Evolutionary conservation across 2,113 vertebrate species (phyloP).

Genomic region (Gulo gulo): DNA sequence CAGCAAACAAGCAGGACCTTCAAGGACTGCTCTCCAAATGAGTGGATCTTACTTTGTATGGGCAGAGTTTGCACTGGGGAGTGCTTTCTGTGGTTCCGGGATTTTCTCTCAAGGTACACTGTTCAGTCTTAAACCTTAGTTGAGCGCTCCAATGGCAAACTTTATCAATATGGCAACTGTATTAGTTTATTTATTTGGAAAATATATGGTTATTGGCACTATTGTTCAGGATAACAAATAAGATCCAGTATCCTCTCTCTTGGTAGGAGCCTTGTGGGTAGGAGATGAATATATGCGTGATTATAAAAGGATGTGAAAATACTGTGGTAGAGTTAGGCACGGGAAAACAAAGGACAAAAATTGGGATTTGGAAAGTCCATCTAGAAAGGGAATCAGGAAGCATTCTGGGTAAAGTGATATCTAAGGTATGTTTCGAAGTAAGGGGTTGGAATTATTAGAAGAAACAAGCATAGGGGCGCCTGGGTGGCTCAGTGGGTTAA

Average conservation of each 20-base stretch:
- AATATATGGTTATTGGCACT: neutral
- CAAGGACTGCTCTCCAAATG: neutral
- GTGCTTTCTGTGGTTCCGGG: neutral
- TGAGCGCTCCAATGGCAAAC: neutral
- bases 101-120: neutral
- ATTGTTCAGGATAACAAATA: neutral
- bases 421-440: neutral
- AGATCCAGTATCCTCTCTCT: neutral
- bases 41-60: neutral
- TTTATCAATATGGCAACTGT: neutral
- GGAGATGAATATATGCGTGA: neutral
- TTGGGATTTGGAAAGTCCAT: neutral
- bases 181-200: conserved; percentile 2
- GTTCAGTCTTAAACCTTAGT: neutral
- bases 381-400: neutral
- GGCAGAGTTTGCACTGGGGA: neutral
- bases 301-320: neutral
- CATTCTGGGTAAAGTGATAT: neutral
- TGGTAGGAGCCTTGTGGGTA: neutral
- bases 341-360: neutral
- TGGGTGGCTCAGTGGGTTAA: too few relatives aligned
- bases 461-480: too few relatives aligned
- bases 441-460: neutral
- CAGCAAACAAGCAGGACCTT: neutral
- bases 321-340: neutral